Conservation (phyloP, 1,140 invertebrate species). For the Scaptomyza graminum region DNA sequence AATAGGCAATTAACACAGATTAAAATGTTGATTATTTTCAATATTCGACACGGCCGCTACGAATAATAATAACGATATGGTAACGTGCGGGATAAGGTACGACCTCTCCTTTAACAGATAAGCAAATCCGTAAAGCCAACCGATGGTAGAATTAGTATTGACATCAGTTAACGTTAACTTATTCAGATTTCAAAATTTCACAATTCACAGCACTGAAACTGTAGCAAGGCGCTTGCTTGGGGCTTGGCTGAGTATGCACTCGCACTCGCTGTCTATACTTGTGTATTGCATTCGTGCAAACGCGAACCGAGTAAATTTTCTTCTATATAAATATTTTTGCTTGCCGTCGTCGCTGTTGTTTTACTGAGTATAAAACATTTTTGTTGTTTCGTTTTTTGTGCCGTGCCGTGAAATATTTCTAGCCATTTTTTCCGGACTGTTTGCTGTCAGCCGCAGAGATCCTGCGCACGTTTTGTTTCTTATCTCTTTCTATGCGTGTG, state of each 20-base stretch:
- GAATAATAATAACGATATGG: background rate
- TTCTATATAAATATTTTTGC: conserved; percentile 20
- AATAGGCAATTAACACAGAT: background rate
- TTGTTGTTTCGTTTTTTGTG: conserved; percentile 52
- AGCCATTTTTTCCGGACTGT: conserved; percentile 75
- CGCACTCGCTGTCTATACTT: conserved; percentile 19
- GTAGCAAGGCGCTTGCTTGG: conserved; percentile 16
- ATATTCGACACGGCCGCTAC: background rate
- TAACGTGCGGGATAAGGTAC: background rate
- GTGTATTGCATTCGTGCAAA: conserved; percentile 11
- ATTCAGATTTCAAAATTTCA: conserved; percentile 28
- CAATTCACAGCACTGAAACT: conserved; percentile 23
- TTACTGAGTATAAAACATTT: conserved; percentile 64
- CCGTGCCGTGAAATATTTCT: conserved; percentile 72
- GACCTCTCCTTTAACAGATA: background rate
- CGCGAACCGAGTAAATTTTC: conserved; percentile 27
- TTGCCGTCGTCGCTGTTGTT: conserved; percentile 45
- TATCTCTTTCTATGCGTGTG: conserved; percentile 47
- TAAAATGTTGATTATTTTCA: background rate
- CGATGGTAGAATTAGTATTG: conserved; percentile 41
- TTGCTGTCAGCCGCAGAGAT: conserved; percentile 66
- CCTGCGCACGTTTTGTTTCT: conserved; percentile 71
- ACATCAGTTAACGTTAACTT: conserved; percentile 7
- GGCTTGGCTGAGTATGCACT: background rate
- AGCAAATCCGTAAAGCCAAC: conserved; percentile 34